Conservation (phyloP, 2,797 vertebrate genomes). For the Smutsia gigantea region DNA sequence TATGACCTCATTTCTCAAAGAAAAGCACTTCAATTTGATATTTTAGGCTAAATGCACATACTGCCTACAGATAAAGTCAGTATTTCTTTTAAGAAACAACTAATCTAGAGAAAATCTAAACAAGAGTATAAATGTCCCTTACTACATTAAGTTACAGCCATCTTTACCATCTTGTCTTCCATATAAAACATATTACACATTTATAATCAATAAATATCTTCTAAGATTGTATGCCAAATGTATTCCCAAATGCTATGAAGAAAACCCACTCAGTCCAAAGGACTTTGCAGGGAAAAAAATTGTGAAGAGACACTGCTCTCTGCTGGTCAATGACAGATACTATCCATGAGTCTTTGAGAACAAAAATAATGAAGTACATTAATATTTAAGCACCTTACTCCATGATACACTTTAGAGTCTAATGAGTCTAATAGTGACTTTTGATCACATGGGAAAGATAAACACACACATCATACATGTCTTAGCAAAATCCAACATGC, state of each 20-base stretch:
- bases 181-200: conserved; percentile 44
- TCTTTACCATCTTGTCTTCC: conserved; percentile 10
- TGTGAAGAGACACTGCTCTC: conserved; percentile 83
- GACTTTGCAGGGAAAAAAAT: not conserved
- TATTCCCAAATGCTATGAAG: not conserved
- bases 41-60: not conserved
- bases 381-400: conserved; percentile 61
- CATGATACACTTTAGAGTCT: conserved; percentile 52
- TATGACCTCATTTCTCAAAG: conserved; percentile 15
- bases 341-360: conserved; percentile 45
- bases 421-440: conserved; percentile 28
- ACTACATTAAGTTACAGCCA: not conserved
- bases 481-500: conserved; percentile 28
- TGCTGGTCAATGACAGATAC: conserved; percentile 82
- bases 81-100: conserved; percentile 38
- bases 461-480: conserved; percentile 24
- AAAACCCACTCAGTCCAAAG: not conserved
- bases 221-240: conserved; percentile 71
- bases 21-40: not conserved
- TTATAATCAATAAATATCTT: conserved; percentile 62
- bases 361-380: not conserved
- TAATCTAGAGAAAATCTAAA: conserved; percentile 13
- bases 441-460: conserved; percentile 44
- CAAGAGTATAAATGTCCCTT: not conserved
- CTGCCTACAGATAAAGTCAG: not conserved